Base-by-base conservation (phyloP, 2,113 vertebrate genomes). In the Gadus chalcogrammus region DNA sequence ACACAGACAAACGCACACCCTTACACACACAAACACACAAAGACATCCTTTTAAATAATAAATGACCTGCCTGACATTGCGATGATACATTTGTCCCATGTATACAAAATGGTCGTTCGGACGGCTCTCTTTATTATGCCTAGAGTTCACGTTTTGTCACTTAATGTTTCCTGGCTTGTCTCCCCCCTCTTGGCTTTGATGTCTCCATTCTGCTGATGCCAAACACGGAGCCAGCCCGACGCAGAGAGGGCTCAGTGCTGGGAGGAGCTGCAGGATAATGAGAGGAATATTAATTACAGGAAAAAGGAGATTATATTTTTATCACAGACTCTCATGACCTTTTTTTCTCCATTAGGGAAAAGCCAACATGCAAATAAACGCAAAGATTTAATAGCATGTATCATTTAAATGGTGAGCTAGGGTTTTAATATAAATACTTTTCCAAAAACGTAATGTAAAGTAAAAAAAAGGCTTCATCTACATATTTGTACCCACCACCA, bases 51-150 rank as follows among this genome's bases (percentile, higher is more conserved):
- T n/a, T 91, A 83, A 85, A 89, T 89, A 87, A 91, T 89, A 79
- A 82, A 91, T 90, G 83, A 88, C 80, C 76, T 70, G 64, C 18
- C 69, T 80, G 82, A 85, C 81, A 87, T 82, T 61, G 73, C 72
- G 86, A 80, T 83, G 84, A 87, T 88, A 77, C 82, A 83, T 88
- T 89, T 87, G 84, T 90, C 87, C 86, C 75, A 80, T 82, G 80
- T 74, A 72, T 72, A 84, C 84, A 84, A 78, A 85, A 82, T 85
- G 79, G 66, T 82, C 72, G 72, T 84, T 83, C 79, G 78, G 78
- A 82, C 70, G 70, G 67, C 78, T 76, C 80, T 82, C 79, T 79
- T 84, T 73, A 79, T 82, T 82, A 74, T 63, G 74, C 78, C 81
- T 76, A 64, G 73, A 83, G 85, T 86, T 89, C 83, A 86, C 79